These are phyloP conservation scores for Lottia gigantea DNA, from an alignment of 2,888 invertebrate species.

Conservation along the genomic window DNA sequence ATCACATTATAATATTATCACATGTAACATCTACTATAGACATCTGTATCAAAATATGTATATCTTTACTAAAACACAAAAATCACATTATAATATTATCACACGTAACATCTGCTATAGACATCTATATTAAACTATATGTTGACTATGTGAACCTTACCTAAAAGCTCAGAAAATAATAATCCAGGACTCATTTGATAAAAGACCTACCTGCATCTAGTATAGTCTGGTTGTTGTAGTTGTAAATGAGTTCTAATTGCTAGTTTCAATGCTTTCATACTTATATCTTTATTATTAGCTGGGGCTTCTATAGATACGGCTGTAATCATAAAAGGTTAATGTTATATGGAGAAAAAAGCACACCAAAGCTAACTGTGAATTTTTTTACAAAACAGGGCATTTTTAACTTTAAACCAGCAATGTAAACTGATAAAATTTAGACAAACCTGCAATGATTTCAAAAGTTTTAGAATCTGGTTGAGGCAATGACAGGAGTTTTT, in stretches of 20 bases:
- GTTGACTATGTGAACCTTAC: no score
- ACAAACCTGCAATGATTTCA: constrained; percentile 61
- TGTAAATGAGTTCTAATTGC: constrained; percentile 62
- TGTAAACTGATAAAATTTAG: no score
- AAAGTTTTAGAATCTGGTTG: constrained; percentile 60
- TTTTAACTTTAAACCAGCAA: no score
- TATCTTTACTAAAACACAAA: neutral
- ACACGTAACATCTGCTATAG: neutral
- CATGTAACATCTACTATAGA: constrained; percentile 41
- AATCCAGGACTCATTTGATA: no score
- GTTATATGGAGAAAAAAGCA: neutral
- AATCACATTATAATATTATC: neutral
- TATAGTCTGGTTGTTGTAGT: constrained; percentile 45
- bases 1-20: constrained; percentile 1
- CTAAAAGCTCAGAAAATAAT: no score
- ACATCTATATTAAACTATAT: constrained; percentile 7
- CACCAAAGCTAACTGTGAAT: neutral
- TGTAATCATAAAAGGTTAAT: constrained; percentile 21
- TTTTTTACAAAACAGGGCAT: neutral
- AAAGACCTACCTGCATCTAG: constrained; percentile 54
- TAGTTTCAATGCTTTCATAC: constrained; percentile 59
- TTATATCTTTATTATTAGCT: constrained; percentile 45
- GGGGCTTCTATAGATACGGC: constrained; percentile 55
- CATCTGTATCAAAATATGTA: constrained; percentile 50
- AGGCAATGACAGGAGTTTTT: constrained; percentile 56